Evolutionary conservation across 2,113 vertebrate species (phyloP).

Genomic region (Suncus etruscus): DNA sequence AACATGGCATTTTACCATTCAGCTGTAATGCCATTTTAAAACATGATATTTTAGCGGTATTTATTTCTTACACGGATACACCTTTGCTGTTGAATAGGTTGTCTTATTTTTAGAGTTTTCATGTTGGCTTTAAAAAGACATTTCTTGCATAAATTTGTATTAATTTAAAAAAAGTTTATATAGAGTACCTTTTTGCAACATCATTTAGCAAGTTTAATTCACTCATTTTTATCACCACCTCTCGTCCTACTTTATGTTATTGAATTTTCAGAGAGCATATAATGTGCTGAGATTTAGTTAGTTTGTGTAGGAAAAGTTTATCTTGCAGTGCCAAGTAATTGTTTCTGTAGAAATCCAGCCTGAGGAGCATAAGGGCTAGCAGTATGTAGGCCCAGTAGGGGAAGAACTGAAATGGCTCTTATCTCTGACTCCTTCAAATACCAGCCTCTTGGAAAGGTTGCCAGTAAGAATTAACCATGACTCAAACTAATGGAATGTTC

Average conservation of each 20-base stretch:
- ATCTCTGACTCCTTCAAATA: conserved; percentile 38
- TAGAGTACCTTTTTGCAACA: background rate
- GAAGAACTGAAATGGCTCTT: conserved; percentile 40
- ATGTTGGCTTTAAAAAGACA: background rate
- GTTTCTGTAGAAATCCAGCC: background rate
- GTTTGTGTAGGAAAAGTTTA: background rate
- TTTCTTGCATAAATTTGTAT: background rate
- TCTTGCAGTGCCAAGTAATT: background rate
- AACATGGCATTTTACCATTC: background rate
- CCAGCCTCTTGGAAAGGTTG: background rate
- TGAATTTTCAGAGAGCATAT: background rate
- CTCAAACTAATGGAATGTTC: conserved; percentile 64
- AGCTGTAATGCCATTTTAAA: background rate
- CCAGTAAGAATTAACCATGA: conserved; percentile 43
- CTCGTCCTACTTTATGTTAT: background rate
- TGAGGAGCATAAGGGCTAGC: background rate
- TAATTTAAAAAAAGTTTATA: background rate
- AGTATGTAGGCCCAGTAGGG: background rate
- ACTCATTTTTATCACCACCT: background rate
- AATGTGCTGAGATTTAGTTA: background rate
- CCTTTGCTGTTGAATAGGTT: background rate
- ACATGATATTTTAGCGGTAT: background rate
- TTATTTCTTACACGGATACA: background rate
- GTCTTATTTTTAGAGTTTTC: background rate
- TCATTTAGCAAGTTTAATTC: background rate